Percentiles rank a stretch among this genome's conserved stretches.
Conservation (phyloP, 1,140 invertebrate genomes). For the Cherax quadricarinatus region DNA sequence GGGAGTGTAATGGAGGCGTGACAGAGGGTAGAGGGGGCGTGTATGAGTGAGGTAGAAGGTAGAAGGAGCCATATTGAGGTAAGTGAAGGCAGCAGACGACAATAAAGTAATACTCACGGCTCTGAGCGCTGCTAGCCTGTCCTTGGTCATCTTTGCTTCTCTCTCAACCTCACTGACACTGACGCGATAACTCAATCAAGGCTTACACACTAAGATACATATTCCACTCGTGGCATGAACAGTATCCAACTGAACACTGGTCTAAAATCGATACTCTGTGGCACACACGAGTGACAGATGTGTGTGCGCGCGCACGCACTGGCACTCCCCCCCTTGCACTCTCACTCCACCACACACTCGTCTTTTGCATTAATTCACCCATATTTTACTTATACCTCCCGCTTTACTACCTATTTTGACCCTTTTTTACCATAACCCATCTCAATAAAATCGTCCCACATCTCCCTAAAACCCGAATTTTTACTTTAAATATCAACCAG, state of each 20-base stretch:
- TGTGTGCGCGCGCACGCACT: conserved; percentile 9
- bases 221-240: conserved; percentile 69
- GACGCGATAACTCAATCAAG: conserved; percentile 42
- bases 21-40: conserved; percentile 5
- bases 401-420: too few species aligned
- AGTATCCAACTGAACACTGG: conserved; percentile 70
- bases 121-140: conserved; percentile 67
- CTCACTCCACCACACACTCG: background rate
- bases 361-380: too few species aligned
- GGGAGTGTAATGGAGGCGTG: conserved; percentile 13
- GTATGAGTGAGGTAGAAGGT: background rate
- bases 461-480: too few species aligned
- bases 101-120: conserved; percentile 36
- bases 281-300: conserved; percentile 59
- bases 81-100: conserved; percentile 16
- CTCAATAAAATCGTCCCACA: too few species aligned
- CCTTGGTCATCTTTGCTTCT: conserved; percentile 52
- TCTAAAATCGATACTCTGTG: conserved; percentile 65
- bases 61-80: conserved; percentile 49
- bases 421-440: too few species aligned
- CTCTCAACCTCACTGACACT: conserved; percentile 31
- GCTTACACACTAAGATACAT: conserved; percentile 62
- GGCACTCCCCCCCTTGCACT: background rate
- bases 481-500: background rate
- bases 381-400: too few species aligned